These are phyloP conservation scores for Cydia pomonella DNA, from an alignment of 1,140 invertebrate species.

Conservation along the genomic window DNA sequence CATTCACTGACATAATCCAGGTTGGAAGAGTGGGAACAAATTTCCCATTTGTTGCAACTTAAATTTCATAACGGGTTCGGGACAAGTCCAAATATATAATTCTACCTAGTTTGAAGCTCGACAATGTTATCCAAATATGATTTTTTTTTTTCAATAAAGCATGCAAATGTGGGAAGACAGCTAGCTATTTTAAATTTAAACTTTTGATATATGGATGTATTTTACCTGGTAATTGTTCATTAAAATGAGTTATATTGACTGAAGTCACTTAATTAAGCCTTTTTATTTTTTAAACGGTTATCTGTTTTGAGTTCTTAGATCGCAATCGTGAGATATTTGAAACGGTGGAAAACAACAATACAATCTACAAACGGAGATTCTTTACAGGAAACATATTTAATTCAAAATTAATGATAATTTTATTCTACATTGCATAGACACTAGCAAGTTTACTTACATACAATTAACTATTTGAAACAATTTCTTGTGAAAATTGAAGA, in stretches of 20 bases:
- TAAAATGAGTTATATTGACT: slow-evolving; percentile 30
- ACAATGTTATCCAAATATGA: background rate
- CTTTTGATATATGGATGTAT: slow-evolving; percentile 4
- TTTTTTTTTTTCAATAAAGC: background rate
- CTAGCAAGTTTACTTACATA: slow-evolving; percentile 5
- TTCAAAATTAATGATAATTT: slow-evolving; percentile 30
- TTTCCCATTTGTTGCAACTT: too few species aligned
- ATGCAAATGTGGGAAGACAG: slow-evolving; percentile 14
- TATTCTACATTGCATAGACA: slow-evolving; percentile 20
- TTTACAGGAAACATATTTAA: slow-evolving; percentile 29
- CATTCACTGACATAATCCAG: too few species aligned
- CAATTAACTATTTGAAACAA: slow-evolving; percentile 27
- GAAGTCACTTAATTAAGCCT: slow-evolving; percentile 23
- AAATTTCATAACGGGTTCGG: too few species aligned
- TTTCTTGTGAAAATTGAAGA: slow-evolving; percentile 22
- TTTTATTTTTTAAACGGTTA: slow-evolving; percentile 27
- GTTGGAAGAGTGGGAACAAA: too few species aligned
- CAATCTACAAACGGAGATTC: slow-evolving; percentile 23
- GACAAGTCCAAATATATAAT: too few species aligned
- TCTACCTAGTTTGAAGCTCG: background rate
- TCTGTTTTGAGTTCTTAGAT: slow-evolving; percentile 17
- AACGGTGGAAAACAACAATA: slow-evolving; percentile 25
- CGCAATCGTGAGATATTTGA: slow-evolving; percentile 19
- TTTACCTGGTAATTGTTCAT: slow-evolving; percentile 30
- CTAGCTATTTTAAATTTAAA: background rate